Conservation (phyloP, 2,888 invertebrate species). For the Scotopteryx bipunctaria region DNA sequence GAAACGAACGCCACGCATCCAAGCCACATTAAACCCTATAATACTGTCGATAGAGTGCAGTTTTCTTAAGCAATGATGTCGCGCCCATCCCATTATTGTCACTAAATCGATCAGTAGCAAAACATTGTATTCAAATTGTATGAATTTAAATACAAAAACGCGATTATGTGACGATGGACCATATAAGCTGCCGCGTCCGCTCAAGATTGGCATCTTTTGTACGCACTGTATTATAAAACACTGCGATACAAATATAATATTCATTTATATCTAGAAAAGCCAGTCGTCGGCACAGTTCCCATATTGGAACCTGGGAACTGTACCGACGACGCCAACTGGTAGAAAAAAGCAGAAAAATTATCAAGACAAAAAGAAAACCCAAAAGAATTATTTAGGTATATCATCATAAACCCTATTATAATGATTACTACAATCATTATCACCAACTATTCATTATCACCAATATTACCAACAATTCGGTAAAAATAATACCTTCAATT, state of each 20-base stretch:
- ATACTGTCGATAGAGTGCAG: not conserved
- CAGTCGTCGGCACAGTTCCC: too few relatives aligned
- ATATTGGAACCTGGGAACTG: too few relatives aligned
- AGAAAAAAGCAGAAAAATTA: too few relatives aligned
- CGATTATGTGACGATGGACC: conserved; percentile 78
- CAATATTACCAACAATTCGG: too few relatives aligned
- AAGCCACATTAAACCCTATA: not conserved
- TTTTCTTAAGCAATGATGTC: conserved; percentile 23
- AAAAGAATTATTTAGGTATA: too few relatives aligned
- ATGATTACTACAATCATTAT: too few relatives aligned
- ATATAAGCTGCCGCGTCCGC: conserved; percentile 69
- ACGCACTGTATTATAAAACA: conserved; percentile 52
- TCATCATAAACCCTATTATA: too few relatives aligned
- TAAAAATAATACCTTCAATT: too few relatives aligned
- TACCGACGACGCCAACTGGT: too few relatives aligned
- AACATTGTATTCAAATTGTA: conserved; percentile 80
- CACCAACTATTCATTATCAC: too few relatives aligned
- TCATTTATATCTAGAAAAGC: too few relatives aligned
- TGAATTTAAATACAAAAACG: conserved; percentile 81
- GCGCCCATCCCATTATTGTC: conserved; percentile 71
- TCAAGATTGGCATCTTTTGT: conserved; percentile 66
- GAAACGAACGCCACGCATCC: not conserved
- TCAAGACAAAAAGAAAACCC: too few relatives aligned
- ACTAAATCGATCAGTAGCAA: conserved; percentile 68
- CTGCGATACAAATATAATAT: not conserved